phyloP scores from a whole-genome alignment of 37 sponge, comb jelly and placozoan genomes.

The Spongilla lacustris region DNA sequence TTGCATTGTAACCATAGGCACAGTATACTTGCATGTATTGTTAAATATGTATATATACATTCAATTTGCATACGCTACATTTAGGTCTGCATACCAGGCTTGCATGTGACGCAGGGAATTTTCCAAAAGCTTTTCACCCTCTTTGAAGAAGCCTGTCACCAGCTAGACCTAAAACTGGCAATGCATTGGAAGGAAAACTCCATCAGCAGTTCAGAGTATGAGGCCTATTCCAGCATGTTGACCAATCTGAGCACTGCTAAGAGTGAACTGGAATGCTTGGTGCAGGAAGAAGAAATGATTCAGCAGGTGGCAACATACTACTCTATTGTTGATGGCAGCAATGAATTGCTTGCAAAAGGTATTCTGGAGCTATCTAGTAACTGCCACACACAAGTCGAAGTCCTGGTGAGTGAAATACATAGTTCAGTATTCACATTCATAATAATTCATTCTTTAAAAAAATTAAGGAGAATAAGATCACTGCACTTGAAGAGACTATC shows the following conservation, averaged over 20 bases:
- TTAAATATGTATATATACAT: not conserved
- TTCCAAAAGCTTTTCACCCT: constrained; percentile 23
- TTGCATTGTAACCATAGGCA: too few species aligned
- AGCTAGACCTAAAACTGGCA: constrained; percentile 29
- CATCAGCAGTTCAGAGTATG: too few species aligned
- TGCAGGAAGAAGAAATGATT: too few species aligned
- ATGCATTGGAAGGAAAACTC: not conserved
- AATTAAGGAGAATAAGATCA: constrained; percentile 2
- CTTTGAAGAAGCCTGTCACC: constrained; percentile 30
- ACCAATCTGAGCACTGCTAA: too few species aligned
- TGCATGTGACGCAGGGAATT: constrained; percentile 39
- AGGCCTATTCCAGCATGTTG: too few species aligned
- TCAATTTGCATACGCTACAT: not conserved
- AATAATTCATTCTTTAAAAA: not conserved
- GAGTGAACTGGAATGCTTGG: too few species aligned
- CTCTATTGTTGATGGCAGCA: not conserved
- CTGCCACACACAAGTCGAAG: not conserved
- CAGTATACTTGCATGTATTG: not conserved
- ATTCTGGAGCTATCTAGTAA: not conserved
- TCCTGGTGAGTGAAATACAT: not conserved
- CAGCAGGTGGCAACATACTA: not conserved
- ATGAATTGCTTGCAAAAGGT: not conserved
- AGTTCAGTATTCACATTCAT: not conserved
- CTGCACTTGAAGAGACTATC: not conserved
- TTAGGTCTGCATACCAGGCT: constrained; percentile 56